Base-by-base conservation (phyloP, 2,113 vertebrate genomes). In the Dipodomys ordii region DNA sequence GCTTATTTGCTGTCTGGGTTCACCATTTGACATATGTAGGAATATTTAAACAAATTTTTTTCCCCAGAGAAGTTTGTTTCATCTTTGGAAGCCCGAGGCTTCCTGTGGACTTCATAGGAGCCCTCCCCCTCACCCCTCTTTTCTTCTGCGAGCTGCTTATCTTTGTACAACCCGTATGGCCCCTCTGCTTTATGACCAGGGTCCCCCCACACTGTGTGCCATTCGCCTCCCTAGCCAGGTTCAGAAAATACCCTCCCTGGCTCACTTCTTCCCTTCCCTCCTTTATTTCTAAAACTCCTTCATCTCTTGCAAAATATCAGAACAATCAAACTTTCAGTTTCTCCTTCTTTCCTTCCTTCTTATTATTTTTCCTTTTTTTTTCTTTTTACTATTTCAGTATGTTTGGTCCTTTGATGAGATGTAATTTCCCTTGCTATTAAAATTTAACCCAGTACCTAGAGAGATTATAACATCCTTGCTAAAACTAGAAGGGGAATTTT, bases 51-150 rank as follows among this genome's bases (percentile, higher is more conserved):
- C 73, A 67, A 49, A 20, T 95, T 95, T 95, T 84, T 88, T 32
- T 69, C 80, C 87, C 39, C 53, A 89, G 82, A 95, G 84, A 94
- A 94, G 90, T 97, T 93, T 97, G 96, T 97, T 98, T 98, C 96
- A 97, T 97, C 97, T 97, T 96, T 93, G 97, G 94, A 97, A 97
- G 94, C 94, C 92, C 1, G 71, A 88, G 93, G 95, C 94, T 97
- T 97, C 97, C 97, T 97, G 97, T 90, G 83, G 96, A 97, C 97
- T 97, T 98, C 97, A 95, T 85, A 97, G 95, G 92, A 68, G 35
- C 30, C 19, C 49, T 93, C 95, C 88, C 83, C 80, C 68, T 95
- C 96, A 93, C 94, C 92, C 90, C 83, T 88, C 92, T 92, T 95
- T 93, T 93, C 91, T 94, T 65, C 95, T 95, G 88, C 92, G 72